Conservation (phyloP, 2,797 vertebrate species). For the Peromyscus attwateri region DNA sequence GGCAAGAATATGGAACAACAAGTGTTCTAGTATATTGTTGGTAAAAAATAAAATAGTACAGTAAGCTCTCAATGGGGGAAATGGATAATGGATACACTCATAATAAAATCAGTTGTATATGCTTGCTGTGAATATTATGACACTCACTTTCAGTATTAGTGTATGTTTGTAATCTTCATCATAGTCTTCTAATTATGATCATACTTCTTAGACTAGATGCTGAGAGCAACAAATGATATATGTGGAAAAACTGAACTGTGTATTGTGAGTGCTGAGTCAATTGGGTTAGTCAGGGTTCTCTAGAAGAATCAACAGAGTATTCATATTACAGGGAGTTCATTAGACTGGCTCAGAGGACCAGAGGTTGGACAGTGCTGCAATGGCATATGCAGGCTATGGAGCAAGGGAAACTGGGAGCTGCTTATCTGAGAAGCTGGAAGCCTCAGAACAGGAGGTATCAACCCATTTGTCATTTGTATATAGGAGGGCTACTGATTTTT, state of each 20-base stretch:
- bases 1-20: background rate
- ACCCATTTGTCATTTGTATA: too few relatives aligned
- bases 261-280: background rate
- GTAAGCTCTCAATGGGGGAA: background rate
- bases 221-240: background rate
- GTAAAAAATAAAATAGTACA: background rate
- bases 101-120: background rate
- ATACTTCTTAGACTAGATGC: background rate
- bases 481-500: too few relatives aligned
- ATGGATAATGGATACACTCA: background rate
- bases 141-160: background rate
- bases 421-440: background rate
- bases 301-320: background rate
- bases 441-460: background rate
- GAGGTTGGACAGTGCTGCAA: background rate
- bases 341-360: background rate
- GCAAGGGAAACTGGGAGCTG: background rate
- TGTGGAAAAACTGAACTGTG: background rate
- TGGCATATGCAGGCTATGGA: background rate
- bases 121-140: background rate
- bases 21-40: background rate
- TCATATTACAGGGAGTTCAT: background rate
- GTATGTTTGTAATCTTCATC: background rate
- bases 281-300: background rate
- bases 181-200: background rate